Conservation (phyloP, 1,140 invertebrate genomes). For the Vanessa tameamea region DNA sequence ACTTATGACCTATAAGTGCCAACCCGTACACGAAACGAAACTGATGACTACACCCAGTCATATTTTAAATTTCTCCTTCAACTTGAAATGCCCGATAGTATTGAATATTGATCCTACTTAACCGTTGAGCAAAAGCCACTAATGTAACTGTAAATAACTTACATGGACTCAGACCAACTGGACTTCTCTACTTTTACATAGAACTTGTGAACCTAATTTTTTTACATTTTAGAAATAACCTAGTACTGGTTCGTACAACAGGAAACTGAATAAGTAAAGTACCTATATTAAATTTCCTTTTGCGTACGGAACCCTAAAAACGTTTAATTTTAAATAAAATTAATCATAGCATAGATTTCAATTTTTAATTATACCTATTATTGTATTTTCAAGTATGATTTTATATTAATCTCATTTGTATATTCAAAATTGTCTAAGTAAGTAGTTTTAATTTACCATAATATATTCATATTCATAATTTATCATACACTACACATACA, state of each 20-base stretch:
- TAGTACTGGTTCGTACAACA: neutral
- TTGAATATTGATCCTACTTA: conserved; percentile 30
- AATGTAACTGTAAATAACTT: conserved; percentile 57
- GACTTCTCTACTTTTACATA: conserved; percentile 25
- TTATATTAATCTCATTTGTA: too few species aligned
- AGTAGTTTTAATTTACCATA: too few species aligned
- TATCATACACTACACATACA: too few species aligned
- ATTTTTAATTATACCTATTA: too few species aligned
- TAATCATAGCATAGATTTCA: too few species aligned
- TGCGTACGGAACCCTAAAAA: too few species aligned
- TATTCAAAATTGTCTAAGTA: too few species aligned
- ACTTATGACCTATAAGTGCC: conserved; percentile 67
- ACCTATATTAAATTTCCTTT: too few species aligned
- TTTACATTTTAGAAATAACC: neutral
- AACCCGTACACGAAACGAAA: conserved; percentile 50
- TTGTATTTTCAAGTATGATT: too few species aligned
- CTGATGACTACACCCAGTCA: conserved; percentile 39
- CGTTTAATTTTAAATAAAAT: too few species aligned
- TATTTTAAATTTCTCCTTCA: conserved; percentile 57
- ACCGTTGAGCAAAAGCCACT: conserved; percentile 38
- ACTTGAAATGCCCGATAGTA: conserved; percentile 46
- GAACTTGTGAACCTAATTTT: conserved; percentile 31
- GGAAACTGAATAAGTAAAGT: too few species aligned
- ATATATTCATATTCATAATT: too few species aligned
- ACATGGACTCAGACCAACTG: conserved; percentile 48